Conservation (phyloP, 2,113 vertebrate genomes). For the Sitta europaea region DNA sequence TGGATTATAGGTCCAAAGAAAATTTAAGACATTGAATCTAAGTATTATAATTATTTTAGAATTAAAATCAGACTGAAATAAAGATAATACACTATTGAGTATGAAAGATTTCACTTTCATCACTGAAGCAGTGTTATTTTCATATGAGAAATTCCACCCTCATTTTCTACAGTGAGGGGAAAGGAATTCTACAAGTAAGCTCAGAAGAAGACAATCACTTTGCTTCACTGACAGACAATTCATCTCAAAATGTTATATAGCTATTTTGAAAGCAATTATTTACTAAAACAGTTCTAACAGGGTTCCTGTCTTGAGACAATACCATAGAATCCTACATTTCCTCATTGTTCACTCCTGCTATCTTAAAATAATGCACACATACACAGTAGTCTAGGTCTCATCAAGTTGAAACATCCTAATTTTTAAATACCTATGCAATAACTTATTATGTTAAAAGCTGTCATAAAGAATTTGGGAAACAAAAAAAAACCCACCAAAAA, state of each 20-base stretch:
- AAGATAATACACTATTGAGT: neutral
- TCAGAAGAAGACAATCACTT: neutral
- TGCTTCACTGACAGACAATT: neutral
- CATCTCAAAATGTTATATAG: neutral
- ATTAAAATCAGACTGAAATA: neutral
- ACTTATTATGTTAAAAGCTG: neutral
- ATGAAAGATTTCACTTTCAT: neutral
- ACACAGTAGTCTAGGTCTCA: neutral
- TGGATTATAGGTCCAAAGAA: neutral
- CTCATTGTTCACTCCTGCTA: neutral
- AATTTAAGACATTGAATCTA: neutral
- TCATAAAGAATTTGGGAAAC: neutral
- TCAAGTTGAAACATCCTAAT: neutral
- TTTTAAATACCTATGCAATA: neutral
- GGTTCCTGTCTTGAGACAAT: neutral
- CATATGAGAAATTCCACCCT: neutral
- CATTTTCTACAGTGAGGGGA: neutral
- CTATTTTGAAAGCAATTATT: neutral
- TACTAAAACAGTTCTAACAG: neutral
- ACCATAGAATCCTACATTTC: neutral
- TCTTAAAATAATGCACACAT: neutral
- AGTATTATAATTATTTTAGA: neutral
- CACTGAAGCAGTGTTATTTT: neutral
- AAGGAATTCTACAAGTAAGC: neutral
- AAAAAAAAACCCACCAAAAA: neutral